A percentile compares a stretch with the other conserved stretches of the same genome.
These are phyloP conservation scores for Antechinus flavipes DNA, from an alignment of 2,113 vertebrate species.

Conservation along the genomic window DNA sequence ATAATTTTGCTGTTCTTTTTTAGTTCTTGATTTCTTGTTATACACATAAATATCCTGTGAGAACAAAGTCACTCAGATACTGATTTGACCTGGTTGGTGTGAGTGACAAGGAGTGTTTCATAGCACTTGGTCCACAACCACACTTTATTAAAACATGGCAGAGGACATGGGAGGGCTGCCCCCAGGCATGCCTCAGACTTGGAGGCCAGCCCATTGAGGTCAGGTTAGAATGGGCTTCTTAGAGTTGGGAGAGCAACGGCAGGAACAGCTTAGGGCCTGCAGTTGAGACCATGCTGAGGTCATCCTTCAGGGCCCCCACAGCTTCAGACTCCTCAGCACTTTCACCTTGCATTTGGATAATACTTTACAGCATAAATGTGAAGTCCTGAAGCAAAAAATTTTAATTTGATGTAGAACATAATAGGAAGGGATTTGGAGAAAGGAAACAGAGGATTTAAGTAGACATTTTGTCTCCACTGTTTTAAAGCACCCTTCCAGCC, in stretches of 20 bases:
- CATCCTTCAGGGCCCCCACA: neutral
- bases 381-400: neutral
- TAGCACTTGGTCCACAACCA: neutral
- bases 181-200: neutral
- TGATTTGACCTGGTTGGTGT: conserved; percentile 24
- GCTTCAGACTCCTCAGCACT: neutral
- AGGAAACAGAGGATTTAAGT: neutral
- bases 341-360: neutral
- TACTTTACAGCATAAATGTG: neutral
- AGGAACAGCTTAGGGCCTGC: neutral
- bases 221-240: neutral
- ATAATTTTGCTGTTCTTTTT: neutral
- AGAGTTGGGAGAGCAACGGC: neutral
- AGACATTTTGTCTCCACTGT: neutral
- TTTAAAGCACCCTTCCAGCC: neutral
- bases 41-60: conserved; percentile 13
- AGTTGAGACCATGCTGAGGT: neutral
- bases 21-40: neutral
- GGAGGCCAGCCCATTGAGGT: neutral
- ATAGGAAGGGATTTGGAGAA: neutral
- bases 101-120: conserved; percentile 21
- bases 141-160: neutral
- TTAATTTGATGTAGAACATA: neutral
- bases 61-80: conserved; percentile 31
- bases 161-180: neutral